These are phyloP conservation scores for Xiphias gladius DNA, from an alignment of 2,113 vertebrate species.

Conservation along the genomic window DNA sequence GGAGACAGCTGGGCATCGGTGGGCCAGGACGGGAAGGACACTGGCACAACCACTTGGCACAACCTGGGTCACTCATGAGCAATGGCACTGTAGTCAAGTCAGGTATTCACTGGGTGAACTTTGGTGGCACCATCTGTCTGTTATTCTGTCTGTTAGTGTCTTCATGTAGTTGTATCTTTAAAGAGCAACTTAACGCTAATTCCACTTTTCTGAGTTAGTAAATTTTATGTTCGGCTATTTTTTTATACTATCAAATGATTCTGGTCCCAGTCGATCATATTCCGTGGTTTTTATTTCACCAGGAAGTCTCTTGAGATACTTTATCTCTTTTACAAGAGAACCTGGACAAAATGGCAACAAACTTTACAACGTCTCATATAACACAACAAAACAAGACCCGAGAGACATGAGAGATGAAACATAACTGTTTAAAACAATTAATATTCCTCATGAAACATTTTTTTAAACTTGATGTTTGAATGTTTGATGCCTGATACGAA, in stretches of 20 bases:
- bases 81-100: constrained; percentile 94
- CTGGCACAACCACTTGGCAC: constrained; percentile 93
- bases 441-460: no score
- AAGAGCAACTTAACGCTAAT: constrained; percentile 11
- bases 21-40: constrained; percentile 91
- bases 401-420: no score
- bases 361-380: no score
- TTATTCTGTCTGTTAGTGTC: not conserved
- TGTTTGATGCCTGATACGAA: no score
- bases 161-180: constrained; percentile 5
- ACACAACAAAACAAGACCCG: no score
- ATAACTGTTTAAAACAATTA: no score
- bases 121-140: constrained; percentile 34
- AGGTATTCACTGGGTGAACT: constrained; percentile 86
- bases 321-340: no score
- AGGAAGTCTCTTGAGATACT: no score
- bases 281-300: not conserved
- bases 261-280: not conserved
- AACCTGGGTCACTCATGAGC: constrained; percentile 91
- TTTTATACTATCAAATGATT: not conserved
- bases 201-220: no score
- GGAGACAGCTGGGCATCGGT: constrained; percentile 87
- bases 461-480: no score
- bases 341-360: no score
- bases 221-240: not conserved